Conservation (phyloP, 1,140 invertebrate genomes). For the Cyrtorhinus lividipennis region DNA sequence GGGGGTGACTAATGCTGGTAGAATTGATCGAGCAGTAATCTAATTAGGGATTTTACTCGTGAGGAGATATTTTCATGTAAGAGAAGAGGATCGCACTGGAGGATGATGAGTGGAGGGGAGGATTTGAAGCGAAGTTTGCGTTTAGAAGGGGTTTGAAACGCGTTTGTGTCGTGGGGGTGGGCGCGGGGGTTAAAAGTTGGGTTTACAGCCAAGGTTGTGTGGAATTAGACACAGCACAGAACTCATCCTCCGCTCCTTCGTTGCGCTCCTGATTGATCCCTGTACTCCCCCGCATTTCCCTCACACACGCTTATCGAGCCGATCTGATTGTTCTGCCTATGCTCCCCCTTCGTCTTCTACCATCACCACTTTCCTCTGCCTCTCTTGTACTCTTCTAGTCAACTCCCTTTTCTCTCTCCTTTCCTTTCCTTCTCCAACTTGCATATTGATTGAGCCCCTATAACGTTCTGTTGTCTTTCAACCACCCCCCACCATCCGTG, state of each 20-base stretch:
- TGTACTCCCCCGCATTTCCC: no score
- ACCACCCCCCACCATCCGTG: background rate
- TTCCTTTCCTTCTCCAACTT: background rate
- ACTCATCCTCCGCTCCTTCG: background rate
- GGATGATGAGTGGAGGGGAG: no score
- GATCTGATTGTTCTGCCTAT: slow-evolving; percentile 1
- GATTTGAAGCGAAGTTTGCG: no score
- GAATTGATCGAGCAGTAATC: no score
- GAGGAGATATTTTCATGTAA: no score
- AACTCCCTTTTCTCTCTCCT: background rate
- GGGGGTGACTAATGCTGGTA: no score
- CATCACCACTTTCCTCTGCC: background rate
- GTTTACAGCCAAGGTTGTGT: background rate
- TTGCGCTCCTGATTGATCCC: slow-evolving; percentile 5
- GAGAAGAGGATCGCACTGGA: no score
- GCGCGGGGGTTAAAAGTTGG: background rate
- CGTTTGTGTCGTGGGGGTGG: no score
- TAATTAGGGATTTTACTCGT: no score
- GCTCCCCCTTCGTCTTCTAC: background rate
- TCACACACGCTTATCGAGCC: slow-evolving; percentile 8
- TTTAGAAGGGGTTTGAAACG: no score
- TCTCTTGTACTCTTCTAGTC: slow-evolving; percentile 4
- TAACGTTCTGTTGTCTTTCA: slow-evolving; percentile 8
- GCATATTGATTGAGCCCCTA: slow-evolving; percentile 9
- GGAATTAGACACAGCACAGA: slow-evolving; percentile 1